Percentiles rank a stretch among this genome's conserved stretches.
These are phyloP conservation scores for Whitmania pigra DNA, from an alignment of 1,140 invertebrate species.

Conservation along the genomic window DNA sequence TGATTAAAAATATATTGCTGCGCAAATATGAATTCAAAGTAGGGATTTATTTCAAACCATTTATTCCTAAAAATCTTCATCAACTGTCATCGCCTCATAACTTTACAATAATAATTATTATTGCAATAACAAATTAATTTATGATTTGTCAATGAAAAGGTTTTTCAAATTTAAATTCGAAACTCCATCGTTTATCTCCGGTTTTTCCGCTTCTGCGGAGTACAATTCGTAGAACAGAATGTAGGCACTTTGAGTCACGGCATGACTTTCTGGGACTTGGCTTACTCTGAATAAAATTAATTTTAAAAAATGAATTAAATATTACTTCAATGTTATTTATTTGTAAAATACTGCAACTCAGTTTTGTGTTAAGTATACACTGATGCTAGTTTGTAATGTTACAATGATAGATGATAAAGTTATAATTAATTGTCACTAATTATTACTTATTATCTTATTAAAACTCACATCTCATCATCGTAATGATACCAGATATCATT, in stretches of 20 bases:
- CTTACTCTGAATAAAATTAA: background rate
- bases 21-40: too few species aligned
- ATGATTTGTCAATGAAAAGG: background rate
- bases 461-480: slow-evolving; percentile 3
- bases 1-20: too few species aligned
- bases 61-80: background rate
- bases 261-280: background rate
- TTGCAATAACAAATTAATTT: background rate
- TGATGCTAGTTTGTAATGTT: too few species aligned
- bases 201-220: background rate
- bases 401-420: too few species aligned
- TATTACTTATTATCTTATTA: background rate
- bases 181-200: background rate
- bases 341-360: too few species aligned
- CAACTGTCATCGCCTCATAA: background rate
- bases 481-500: background rate
- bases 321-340: too few species aligned
- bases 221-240: slow-evolving; percentile 4
- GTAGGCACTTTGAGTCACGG: background rate
- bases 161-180: slow-evolving; percentile 1
- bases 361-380: too few species aligned
- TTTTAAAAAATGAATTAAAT: too few species aligned
- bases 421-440: background rate
- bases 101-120: background rate
- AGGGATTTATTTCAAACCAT: background rate